These are phyloP conservation scores for Cantharis flavilabris DNA, from an alignment of 2,888 invertebrate genomes.

Conservation along the genomic window DNA sequence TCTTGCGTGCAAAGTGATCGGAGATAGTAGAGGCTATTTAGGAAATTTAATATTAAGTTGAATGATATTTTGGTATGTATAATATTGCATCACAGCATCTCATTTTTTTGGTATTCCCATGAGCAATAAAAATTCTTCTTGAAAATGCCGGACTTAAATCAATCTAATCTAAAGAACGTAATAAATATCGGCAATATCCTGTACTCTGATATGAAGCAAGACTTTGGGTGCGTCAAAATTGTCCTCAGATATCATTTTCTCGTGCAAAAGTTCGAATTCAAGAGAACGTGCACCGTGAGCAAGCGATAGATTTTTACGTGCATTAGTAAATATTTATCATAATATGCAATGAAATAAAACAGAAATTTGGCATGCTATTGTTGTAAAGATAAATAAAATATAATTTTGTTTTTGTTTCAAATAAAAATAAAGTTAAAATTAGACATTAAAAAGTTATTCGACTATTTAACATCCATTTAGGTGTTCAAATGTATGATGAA, in stretches of 20 bases:
- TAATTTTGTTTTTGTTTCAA: neutral
- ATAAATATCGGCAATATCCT: neutral
- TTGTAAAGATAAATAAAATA: neutral
- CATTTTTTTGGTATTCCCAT: neutral
- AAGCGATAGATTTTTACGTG: neutral
- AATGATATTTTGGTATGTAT: neutral
- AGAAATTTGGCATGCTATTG: neutral
- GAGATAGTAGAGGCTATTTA: neutral
- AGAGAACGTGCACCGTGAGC: neutral
- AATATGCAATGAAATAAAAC: neutral
- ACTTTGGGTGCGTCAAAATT: neutral
- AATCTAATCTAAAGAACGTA: neutral
- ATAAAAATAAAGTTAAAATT: neutral
- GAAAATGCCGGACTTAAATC: neutral
- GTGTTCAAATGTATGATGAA: neutral
- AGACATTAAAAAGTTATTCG: neutral
- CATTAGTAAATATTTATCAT: neutral
- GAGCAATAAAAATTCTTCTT: neutral
- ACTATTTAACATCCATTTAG: neutral
- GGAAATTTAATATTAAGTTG: neutral
- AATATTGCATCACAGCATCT: neutral
- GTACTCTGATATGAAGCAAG: neutral
- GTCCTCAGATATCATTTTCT: neutral
- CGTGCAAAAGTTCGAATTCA: too few relatives aligned
- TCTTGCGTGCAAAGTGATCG: neutral